Percentiles rank a stretch among this genome's conserved stretches.
Conservation (phyloP, 2,113 vertebrate species). For the Bothrops jararaca region DNA sequence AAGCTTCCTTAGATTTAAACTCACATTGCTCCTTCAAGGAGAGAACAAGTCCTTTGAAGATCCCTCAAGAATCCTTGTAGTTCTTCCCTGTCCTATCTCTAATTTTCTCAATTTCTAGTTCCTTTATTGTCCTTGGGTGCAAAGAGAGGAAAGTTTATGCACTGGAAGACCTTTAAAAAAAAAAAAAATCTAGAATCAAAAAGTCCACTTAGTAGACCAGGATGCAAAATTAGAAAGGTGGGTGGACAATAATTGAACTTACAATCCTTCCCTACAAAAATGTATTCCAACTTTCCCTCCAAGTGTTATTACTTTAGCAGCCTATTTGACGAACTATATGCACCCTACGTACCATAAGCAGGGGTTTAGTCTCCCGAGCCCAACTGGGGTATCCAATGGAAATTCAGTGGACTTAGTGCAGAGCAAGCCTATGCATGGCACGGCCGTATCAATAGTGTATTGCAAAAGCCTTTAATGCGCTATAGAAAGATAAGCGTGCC, state of each 20-base stretch:
- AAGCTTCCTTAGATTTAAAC: not conserved
- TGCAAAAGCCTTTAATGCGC: not conserved
- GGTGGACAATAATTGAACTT: not conserved
- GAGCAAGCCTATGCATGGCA: not conserved
- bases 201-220: not conserved
- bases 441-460: not conserved
- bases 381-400: not conserved
- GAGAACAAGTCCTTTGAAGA: not conserved
- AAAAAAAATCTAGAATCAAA: not conserved
- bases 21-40: not conserved
- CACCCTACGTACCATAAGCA: not conserved
- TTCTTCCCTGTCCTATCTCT: not conserved
- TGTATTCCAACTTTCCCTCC: not conserved
- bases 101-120: not conserved
- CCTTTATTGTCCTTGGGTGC: not conserved
- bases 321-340: too few relatives aligned
- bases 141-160: not conserved
- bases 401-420: not conserved
- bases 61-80: not conserved
- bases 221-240: not conserved
- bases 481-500: not conserved
- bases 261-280: not conserved
- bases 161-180: not conserved
- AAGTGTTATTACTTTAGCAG: not conserved
- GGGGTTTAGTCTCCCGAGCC: not conserved